Base-by-base conservation (phyloP, 2,888 invertebrate species). In the Leuctra nigra region DNA sequence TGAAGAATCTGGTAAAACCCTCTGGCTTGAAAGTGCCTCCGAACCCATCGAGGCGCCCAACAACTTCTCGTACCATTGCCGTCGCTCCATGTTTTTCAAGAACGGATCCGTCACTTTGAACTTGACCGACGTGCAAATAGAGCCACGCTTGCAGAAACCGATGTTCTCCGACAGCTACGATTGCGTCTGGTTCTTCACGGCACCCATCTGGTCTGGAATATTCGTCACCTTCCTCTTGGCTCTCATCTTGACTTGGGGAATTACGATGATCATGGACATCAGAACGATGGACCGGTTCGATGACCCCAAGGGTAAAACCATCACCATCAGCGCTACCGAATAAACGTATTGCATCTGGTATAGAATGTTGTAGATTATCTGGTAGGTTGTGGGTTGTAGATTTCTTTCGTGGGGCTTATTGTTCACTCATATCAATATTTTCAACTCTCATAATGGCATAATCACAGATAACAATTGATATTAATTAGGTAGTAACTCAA, bases 221-320 rank as follows among this genome's bases (percentile, higher is more conserved):
- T 83, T 98, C 64, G 84, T 92, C 1, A 82, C 86, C 0, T 74
- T 86, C 57, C 78, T 98, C 22, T 75, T 97, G 36, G 76, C 87
- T 4, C 64, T 82, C 33, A 93, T 98, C 66, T 80, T 94, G 62
- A 83, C 87, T 66, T 84, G 86, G 72, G 97, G 93, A 0, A 76
- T 97, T 56, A 81, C 83, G 64, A 93, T 95, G 91, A 86, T 99
- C 72, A 80, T 93, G 79, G 90, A 91, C 68, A 92, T 99, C 64
- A 87, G 88, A 67, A 96, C 96, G 25, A 96, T 94, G 91, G 98
- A 98, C 75, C 81, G 93, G 64, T 99, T 96, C 70, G 98, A 99
- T 72, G 98, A 99, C 74, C 94, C 98, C 20, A 98, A 98, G 73
- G 96, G 95, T 61, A 98, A 98, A 74, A 90, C 93, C 3, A 91